These are phyloP conservation scores for Agrilus cyanescens DNA, from an alignment of 2,888 invertebrate genomes.

Conservation along the genomic window DNA sequence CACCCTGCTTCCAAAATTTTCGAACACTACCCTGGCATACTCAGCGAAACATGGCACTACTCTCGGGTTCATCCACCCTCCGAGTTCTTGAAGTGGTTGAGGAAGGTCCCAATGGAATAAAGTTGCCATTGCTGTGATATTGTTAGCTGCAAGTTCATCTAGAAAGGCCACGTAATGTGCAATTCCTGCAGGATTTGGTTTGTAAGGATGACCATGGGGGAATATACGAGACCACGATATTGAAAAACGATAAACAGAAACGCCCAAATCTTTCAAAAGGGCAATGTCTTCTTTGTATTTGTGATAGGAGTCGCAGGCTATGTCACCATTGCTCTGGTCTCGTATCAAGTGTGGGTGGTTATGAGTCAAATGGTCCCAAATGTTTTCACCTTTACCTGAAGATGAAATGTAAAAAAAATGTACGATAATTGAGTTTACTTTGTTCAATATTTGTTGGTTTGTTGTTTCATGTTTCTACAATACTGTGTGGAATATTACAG, in stretches of 20 bases:
- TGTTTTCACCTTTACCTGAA: constrained; percentile 47
- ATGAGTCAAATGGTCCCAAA: constrained; percentile 58
- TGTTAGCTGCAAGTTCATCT: constrained; percentile 38
- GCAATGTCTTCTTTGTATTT: constrained; percentile 46
- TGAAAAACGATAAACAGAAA: constrained; percentile 45
- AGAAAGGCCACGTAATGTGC: constrained; percentile 51
- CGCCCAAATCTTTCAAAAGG: constrained; percentile 43
- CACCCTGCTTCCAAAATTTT: constrained; percentile 23
- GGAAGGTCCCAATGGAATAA: constrained; percentile 45
- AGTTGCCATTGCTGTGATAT: constrained; percentile 44
- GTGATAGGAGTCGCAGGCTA: constrained; percentile 56
- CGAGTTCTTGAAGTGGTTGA: constrained; percentile 33
- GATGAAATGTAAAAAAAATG: constrained; percentile 5
- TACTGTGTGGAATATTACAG: too few species aligned
- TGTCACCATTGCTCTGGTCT: constrained; percentile 45
- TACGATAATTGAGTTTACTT: too few species aligned
- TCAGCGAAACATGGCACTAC: constrained; percentile 43
- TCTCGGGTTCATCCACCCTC: constrained; percentile 40
- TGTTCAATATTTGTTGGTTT: too few species aligned
- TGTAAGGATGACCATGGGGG: constrained; percentile 42
- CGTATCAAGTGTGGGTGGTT: constrained; percentile 37
- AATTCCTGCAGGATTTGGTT: constrained; percentile 47
- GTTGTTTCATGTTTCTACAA: too few species aligned
- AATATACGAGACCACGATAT: constrained; percentile 58
- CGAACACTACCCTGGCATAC: constrained; percentile 39